Conservation (phyloP, 2,797 vertebrate species). For the Danio aesculapii region DNA sequence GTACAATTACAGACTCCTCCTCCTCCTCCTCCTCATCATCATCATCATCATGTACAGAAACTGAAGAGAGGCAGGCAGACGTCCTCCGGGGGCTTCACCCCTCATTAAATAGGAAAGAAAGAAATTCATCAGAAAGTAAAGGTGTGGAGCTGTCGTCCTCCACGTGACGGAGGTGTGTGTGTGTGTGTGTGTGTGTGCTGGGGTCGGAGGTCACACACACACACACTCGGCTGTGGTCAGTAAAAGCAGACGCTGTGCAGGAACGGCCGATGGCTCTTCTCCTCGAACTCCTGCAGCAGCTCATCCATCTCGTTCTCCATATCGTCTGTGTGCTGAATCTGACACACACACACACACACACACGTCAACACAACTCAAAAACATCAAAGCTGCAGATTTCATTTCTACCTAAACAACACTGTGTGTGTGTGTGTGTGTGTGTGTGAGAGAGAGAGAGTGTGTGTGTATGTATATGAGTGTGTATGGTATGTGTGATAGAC, state of each 20-base stretch:
- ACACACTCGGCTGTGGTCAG: slow-evolving; percentile 67
- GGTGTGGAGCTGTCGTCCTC: no score
- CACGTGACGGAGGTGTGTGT: no score
- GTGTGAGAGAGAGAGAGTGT: no score
- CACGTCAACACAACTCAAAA: no score
- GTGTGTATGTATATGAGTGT: no score
- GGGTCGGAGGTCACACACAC: no score
- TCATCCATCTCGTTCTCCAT: slow-evolving; percentile 99
- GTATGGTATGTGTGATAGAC: no score
- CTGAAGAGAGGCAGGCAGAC: slow-evolving; percentile 66
- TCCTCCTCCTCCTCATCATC: slow-evolving; percentile 48
- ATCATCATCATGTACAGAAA: slow-evolving; percentile 64
- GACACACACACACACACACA: background rate
- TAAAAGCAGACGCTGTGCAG: slow-evolving; percentile 99
- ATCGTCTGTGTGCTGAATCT: slow-evolving; percentile 98
- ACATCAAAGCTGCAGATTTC: no score
- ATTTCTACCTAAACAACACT: no score
- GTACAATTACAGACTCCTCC: slow-evolving; percentile 72
- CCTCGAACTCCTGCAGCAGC: slow-evolving; percentile 96
- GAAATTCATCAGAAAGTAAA: slow-evolving; percentile 65
- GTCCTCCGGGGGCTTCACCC: slow-evolving; percentile 73
- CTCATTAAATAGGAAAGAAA: slow-evolving; percentile 74
- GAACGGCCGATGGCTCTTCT: slow-evolving; percentile 95
- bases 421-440: no score
- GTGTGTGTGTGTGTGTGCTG: no score